A percentile compares a stretch with the other conserved stretches of the same genome.
Evolutionary conservation across 1,140 invertebrate genomes (phyloP).

Genomic region (Goniozus legneri): DNA sequence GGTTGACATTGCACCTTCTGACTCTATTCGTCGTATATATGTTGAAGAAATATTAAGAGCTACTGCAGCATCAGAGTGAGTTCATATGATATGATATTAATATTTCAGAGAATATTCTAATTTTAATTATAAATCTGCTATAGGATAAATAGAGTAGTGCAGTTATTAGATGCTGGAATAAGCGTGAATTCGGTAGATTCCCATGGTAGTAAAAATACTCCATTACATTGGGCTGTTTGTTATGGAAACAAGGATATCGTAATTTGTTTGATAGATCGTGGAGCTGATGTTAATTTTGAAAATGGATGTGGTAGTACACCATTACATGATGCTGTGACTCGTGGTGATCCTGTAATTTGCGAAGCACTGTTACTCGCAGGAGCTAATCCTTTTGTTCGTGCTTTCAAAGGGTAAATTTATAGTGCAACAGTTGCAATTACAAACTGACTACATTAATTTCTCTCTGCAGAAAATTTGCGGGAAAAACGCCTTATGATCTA

Average conservation of each 20-base stretch:
- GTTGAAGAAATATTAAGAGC: conserved; percentile 64
- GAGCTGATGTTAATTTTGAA: conserved; percentile 55
- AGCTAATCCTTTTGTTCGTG: conserved; percentile 58
- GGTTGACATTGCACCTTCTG: conserved; percentile 55
- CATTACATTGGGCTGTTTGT: conserved; percentile 65
- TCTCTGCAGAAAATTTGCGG: conserved; percentile 50
- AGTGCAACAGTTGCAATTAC: conserved; percentile 8
- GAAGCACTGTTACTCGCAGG: conserved; percentile 58
- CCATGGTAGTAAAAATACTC: conserved; percentile 60
- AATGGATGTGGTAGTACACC: conserved; percentile 62
- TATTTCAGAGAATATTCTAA: conserved; percentile 34
- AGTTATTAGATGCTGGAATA: conserved; percentile 57
- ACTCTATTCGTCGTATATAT: conserved; percentile 59
- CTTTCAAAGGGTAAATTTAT: conserved; percentile 54
- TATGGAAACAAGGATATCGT: conserved; percentile 61
- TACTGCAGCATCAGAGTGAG: conserved; percentile 63
- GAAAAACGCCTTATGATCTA: conserved; percentile 52
- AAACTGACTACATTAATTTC: neutral
- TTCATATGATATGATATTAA: conserved; percentile 6
- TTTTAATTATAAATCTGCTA: conserved; percentile 25
- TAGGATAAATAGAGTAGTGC: conserved; percentile 51
- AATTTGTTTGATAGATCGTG: conserved; percentile 59
- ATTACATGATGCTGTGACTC: conserved; percentile 62
- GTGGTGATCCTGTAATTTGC: conserved; percentile 58
- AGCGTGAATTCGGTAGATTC: conserved; percentile 61